Percentiles rank a stretch among this genome's conserved stretches.
Evolutionary conservation across 1,140 invertebrate genomes (phyloP).

Genomic region (Patella vulgata): DNA sequence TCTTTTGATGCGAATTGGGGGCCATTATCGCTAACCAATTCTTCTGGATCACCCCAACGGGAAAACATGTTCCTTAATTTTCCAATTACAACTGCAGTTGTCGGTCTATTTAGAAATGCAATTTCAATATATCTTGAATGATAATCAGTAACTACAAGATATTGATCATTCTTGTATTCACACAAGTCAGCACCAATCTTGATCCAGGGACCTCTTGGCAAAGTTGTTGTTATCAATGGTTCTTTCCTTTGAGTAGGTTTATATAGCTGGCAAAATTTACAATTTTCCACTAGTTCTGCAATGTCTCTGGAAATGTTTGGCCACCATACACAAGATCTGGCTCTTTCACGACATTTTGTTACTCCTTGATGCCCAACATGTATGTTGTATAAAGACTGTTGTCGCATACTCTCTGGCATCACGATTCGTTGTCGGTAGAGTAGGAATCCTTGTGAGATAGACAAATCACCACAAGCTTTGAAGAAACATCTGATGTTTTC

Average conservation of each 20-base stretch:
- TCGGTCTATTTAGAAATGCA: background rate
- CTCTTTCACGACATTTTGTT: background rate
- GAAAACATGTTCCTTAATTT: slow-evolving; percentile 13
- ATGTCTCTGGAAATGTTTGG: background rate
- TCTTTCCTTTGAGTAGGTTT: slow-evolving; percentile 2
- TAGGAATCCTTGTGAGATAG: background rate
- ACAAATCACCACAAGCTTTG: too few relatives aligned
- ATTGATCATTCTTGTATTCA: slow-evolving; percentile 8
- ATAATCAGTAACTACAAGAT: slow-evolving; percentile 14
- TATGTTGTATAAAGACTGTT: background rate
- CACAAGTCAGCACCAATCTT: slow-evolving; percentile 15
- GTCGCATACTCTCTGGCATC: background rate
- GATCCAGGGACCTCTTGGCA: slow-evolving; percentile 14
- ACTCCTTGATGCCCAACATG: slow-evolving; percentile 10
- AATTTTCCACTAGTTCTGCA: background rate
- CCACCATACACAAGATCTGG: slow-evolving; percentile 5
- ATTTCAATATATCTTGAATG: slow-evolving; percentile 19
- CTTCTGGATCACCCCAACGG: slow-evolving; percentile 7
- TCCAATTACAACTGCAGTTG: background rate
- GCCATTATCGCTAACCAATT: slow-evolving; percentile 8
- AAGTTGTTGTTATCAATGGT: slow-evolving; percentile 10
- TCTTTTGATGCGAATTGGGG: slow-evolving; percentile 21
- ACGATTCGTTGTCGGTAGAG: background rate
- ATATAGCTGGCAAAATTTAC: background rate
- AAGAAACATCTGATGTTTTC: background rate